Evolutionary conservation across 1,140 invertebrate species (phyloP).

Genomic region (Centruroides sculpturatus): DNA sequence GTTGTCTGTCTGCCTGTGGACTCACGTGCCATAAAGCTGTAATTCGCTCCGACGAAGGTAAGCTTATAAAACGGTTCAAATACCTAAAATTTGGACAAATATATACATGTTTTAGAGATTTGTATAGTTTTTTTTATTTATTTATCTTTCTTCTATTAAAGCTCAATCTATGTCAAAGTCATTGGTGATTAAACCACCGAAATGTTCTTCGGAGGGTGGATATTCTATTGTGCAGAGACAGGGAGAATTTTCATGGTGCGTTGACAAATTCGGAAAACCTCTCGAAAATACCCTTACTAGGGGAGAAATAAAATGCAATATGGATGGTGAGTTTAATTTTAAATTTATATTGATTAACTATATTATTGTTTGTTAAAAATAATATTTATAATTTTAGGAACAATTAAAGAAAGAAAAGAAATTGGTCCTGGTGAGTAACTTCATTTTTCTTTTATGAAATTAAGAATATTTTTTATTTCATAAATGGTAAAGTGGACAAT

Average conservation of each 20-base stretch:
- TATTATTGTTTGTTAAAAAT: neutral
- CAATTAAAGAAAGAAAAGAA: neutral
- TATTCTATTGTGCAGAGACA: conserved; percentile 25
- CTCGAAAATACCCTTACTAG: conserved; percentile 25
- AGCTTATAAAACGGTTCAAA: too few relatives aligned
- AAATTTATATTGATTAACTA: neutral
- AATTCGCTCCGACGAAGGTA: neutral
- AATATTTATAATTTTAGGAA: neutral
- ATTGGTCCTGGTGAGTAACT: conserved; percentile 4
- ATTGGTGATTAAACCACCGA: conserved; percentile 23
- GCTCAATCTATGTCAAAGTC: neutral
- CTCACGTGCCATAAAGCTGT: too few relatives aligned
- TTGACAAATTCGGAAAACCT: conserved; percentile 24
- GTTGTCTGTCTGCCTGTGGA: too few relatives aligned
- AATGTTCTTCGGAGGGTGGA: conserved; percentile 22
- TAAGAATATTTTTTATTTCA: too few relatives aligned
- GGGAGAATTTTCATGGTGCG: conserved; percentile 28
- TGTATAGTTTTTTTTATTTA: neutral
- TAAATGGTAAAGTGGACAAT: too few relatives aligned
- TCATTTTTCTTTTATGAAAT: too few relatives aligned
- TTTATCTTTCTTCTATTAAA: neutral
- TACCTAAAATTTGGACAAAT: too few relatives aligned
- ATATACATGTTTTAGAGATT: neutral
- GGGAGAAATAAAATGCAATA: conserved; percentile 25
- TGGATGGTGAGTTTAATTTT: conserved; percentile 18